Base-by-base conservation (phyloP, 2,113 vertebrate species). In the Limnothrissa miodon region DNA sequence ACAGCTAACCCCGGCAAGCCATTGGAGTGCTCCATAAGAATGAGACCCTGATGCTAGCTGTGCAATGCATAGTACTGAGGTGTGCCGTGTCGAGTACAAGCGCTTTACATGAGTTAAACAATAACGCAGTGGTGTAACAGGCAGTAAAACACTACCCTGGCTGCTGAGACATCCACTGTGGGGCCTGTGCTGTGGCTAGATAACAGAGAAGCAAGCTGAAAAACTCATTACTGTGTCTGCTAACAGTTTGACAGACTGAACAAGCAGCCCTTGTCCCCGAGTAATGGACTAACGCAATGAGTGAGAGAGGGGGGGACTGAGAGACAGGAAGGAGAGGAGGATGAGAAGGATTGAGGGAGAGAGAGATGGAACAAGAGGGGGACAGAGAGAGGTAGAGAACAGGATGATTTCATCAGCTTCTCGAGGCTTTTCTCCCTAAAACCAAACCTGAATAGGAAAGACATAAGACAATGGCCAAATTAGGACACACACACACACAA, bases 251-350 rank as follows among this genome's bases (percentile, higher is more conserved):
- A 81, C 70, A 17, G 66, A 51, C 82, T 36, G 78, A 80, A 83
- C 78, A 78, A 87, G 82, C 87, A 78, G 39, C 46, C 80, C 44
- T 83, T 79, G 83, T 46, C 19, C 17, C 84, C 29, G 21, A 25
- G 44, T 62, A 82, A 80, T 85, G 78, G 48, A 83, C 44, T 53
- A 25, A 78, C 53, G 46, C 19, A 21, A 56, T 23, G 25, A 66
- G 59, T 11, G 25, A 66, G 25, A 66, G 59, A 29, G 42, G 17
- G n/a, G 82, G 29, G 62, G 79, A 82, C 79, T 81, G 53, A 44
- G 84, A 23, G 45, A 25, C 45, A 36, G 25, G 82, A 39, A 79
- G 51, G 25, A n/a, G 23, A 42, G 70, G 79, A 11, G 23, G 19
- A 79, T 23, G 39, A 79, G 51, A 10, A 10, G 29, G 59, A 66